A percentile compares a stretch with the other conserved stretches of the same genome.
Conservation (phyloP, 2,888 invertebrate species). For the Cenopis cana region DNA sequence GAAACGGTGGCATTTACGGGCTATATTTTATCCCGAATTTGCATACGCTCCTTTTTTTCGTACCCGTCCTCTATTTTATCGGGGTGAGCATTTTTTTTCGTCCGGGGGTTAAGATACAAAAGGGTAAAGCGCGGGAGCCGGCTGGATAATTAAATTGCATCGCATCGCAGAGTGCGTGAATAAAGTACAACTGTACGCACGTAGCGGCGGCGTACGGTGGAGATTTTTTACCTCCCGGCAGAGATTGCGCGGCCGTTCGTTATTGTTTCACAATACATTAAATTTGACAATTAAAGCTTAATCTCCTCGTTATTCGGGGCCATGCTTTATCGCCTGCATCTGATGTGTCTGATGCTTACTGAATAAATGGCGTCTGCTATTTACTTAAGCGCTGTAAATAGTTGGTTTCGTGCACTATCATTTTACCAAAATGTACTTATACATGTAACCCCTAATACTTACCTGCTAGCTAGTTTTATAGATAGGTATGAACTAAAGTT, state of each 20-base stretch:
- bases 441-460: no score
- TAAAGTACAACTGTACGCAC: constrained; percentile 48
- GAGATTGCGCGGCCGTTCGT: constrained; percentile 49
- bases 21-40: constrained; percentile 87
- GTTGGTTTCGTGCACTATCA: not conserved
- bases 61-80: constrained; percentile 85
- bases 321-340: constrained; percentile 46
- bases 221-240: constrained; percentile 23
- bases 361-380: not conserved
- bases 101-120: constrained; percentile 85
- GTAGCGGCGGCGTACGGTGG: not conserved
- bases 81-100: constrained; percentile 83
- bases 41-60: constrained; percentile 85
- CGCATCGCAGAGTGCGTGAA: constrained; percentile 61
- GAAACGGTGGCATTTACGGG: constrained; percentile 87
- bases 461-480: not conserved
- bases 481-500: not conserved
- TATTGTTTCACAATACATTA: constrained; percentile 66
- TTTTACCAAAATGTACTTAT: no score
- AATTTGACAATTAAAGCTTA: constrained; percentile 67
- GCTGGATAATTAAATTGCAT: constrained; percentile 85
- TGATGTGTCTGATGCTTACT: constrained; percentile 23
- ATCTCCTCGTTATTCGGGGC: constrained; percentile 53
- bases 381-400: constrained; percentile 14
- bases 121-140: constrained; percentile 83